Evolutionary conservation across 2,888 invertebrate species (phyloP), one percentile per base, ranked within the genome.

Genomic region (Aproaerema taeniolella): DNA sequence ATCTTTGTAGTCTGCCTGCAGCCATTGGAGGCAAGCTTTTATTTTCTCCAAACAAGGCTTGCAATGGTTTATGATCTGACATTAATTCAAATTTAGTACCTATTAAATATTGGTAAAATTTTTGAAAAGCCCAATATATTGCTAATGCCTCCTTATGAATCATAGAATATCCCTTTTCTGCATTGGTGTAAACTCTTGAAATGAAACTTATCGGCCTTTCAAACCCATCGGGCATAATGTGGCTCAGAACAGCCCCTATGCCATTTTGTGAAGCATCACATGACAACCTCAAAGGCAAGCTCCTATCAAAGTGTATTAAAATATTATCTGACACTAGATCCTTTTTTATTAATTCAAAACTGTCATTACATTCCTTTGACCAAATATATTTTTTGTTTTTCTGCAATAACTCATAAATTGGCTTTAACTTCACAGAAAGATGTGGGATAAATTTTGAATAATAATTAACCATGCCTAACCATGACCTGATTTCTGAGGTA

Each of bases 51-150:
- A 63, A 59, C 3, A 61, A 30, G 0, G 54, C 53, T 36, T 53
- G 42, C n/a, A 65, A 42, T 3, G 62, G 65, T 38, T 64, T 65
- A 39, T 67, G 65, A 42, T 70, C 66, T 0, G 58, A 53, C 8
- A 39, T 36, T 2, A 68, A 37, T 2, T 43, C 50, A 50, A 70
- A 70, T 17, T 50, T 39, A 4, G 50, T 50, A 3, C 65, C 67
- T 26, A 51, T 41, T 35, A 71, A 48, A 57, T 67, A 72, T 39
- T 68, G 62, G 45, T 64, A 55, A 46, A 66, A 69, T 29, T 56
- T 60, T 17, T 49, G 52, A 3, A 62, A 50, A 1, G 53, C 59
- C 55, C 57, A 69, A 43, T 53, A 60, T 42, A 69, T 67, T 3
- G 64, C 59, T 30, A 68, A 47, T 0, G 61, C 61, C 45, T 69